These are phyloP conservation scores for Micrasema longulum DNA, from an alignment of 1,140 invertebrate genomes.

Conservation along the genomic window DNA sequence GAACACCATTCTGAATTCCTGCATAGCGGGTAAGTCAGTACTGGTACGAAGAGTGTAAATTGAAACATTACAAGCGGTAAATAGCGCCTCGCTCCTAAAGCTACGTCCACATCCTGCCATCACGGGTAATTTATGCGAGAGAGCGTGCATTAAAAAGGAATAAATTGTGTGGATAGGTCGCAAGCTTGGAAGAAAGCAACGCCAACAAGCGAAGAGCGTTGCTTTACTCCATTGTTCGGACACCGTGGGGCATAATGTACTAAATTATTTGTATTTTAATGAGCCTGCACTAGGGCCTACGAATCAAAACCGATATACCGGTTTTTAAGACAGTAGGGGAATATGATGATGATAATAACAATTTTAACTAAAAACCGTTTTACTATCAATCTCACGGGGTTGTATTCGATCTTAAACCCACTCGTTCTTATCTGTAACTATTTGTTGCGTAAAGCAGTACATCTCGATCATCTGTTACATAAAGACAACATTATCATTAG, in stretches of 20 bases:
- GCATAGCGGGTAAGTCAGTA: too few relatives aligned
- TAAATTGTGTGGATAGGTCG: slow-evolving; percentile 42
- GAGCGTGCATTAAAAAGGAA: slow-evolving; percentile 44
- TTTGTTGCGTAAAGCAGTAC: too few relatives aligned
- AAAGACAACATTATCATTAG: too few relatives aligned
- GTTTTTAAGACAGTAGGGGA: too few relatives aligned
- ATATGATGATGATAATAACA: too few relatives aligned
- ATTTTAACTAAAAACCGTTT: too few relatives aligned
- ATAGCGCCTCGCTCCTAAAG: slow-evolving; percentile 12
- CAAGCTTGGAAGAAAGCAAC: slow-evolving; percentile 18
- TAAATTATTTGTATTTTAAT: slow-evolving; percentile 39
- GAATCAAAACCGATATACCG: too few relatives aligned
- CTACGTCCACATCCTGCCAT: slow-evolving; percentile 33
- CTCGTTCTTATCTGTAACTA: too few relatives aligned
- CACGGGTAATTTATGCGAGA: slow-evolving; percentile 38
- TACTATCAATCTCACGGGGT: too few relatives aligned
- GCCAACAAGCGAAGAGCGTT: slow-evolving; percentile 2
- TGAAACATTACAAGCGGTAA: slow-evolving; percentile 26
- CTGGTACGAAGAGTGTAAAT: neutral
- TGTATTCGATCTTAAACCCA: too few relatives aligned
- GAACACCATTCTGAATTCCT: too few relatives aligned
- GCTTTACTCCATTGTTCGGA: slow-evolving; percentile 8
- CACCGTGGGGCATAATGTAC: neutral
- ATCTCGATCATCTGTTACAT: too few relatives aligned
- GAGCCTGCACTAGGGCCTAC: slow-evolving; percentile 1